Conservation (phyloP, 2,113 vertebrate species). For the Xiphorhynchus elegans region DNA sequence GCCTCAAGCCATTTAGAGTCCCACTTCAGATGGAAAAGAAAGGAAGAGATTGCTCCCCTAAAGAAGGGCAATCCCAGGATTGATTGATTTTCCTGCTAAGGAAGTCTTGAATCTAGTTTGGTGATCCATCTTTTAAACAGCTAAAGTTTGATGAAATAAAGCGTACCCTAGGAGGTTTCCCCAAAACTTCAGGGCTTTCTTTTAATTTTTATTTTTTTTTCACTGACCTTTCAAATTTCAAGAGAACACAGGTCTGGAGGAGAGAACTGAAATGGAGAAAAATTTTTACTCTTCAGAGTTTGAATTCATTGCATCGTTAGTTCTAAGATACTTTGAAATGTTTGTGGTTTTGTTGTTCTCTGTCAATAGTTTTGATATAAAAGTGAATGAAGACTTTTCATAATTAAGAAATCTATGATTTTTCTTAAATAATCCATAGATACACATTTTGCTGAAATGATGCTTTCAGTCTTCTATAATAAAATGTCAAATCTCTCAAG, state of each 20-base stretch:
- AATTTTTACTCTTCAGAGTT: neutral
- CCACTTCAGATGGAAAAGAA: neutral
- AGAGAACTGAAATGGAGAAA: neutral
- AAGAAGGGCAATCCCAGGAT: neutral
- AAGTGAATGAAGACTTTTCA: neutral
- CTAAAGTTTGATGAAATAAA: neutral
- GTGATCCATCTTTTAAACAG: neutral
- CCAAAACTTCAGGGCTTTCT: accelerated
- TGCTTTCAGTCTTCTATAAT: neutral
- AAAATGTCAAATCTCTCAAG: neutral
- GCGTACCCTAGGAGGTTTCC: neutral
- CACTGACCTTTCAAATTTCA: neutral
- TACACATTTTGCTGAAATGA: neutral
- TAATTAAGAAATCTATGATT: neutral
- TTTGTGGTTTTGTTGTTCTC: neutral
- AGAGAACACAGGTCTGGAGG: neutral
- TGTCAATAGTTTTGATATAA: neutral
- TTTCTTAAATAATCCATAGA: neutral
- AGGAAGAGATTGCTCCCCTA: neutral
- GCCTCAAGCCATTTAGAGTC: neutral
- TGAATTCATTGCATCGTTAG: neutral
- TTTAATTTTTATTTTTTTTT: neutral
- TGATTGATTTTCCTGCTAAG: neutral
- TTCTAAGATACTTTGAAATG: neutral
- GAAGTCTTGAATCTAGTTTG: neutral